Base-by-base conservation (phyloP, 2,888 invertebrate species). In the Ligdia adustata region DNA sequence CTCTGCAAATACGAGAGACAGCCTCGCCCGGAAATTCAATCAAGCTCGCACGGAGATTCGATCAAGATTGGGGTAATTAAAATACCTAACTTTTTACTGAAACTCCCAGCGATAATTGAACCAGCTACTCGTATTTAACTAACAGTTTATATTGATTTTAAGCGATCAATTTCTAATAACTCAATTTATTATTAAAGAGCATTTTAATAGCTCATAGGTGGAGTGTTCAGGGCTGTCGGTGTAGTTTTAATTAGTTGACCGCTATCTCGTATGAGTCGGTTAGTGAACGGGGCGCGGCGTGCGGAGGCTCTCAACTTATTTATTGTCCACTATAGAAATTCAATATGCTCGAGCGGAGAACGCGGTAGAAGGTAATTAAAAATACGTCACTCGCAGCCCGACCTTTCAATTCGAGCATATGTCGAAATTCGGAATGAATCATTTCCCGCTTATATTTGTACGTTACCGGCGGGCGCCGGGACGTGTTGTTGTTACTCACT, bases 331-430 rank as follows among this genome's bases (percentile, higher is more conserved):
- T 81, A 81, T 80, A 79, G 77, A 79, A 80, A 82, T 85, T 83
- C 81, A 82, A 86, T 82, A 85, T 77, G 38, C 57, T 49, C 75
- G 73, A 69, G 69, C 66, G 73, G 74, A 72, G 71, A 74, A 75
- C 73, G 84, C 75, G 87, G 89, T 84, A 72, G 79, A 68, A 72
- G 83, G 82, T 89, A 87, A 89, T 90, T 90, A 89, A 90, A 90
- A 89, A 90, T 83, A 86, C 81, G 89, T 90, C 89, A 88, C 75
- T 84, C 76, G 82, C 89, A 90, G 85, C 79, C n/a, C 81, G 75
- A 83, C 82, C 80, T 82, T 88, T 80, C 86, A 82, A 84, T 83
- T 85, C 72, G 82, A 81, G 81, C 82, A 86, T 86, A 85, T 84
- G 82, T 86, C 85, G 83, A 85, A 86, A 85, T 86, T 76, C 72